Evolutionary conservation across 1,140 invertebrate genomes (phyloP).

Genomic region (Metopolophium dirhodum): DNA sequence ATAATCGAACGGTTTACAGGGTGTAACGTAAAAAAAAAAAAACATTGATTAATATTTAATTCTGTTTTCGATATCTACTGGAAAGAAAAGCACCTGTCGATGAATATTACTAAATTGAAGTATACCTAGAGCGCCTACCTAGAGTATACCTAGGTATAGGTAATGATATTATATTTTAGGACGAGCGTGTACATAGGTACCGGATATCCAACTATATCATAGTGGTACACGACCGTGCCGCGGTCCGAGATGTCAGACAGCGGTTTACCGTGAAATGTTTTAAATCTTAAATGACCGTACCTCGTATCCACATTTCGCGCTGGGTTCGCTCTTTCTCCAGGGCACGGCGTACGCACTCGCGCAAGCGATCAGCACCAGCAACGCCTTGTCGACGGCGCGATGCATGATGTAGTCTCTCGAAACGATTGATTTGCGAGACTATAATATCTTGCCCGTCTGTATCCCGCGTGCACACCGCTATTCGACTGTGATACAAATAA

Average conservation of each 20-base stretch:
- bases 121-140: not conserved
- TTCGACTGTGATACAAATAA: not conserved
- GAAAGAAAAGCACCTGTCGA: not conserved
- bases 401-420: not conserved
- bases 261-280: not conserved
- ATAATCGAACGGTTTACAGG: not conserved
- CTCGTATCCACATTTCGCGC: conserved; percentile 23
- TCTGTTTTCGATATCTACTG: not conserved
- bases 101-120: not conserved
- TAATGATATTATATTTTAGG: not conserved
- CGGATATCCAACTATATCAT: not conserved
- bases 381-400: not conserved
- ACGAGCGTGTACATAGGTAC: not conserved
- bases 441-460: too few relatives aligned
- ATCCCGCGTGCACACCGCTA: too few relatives aligned
- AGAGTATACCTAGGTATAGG: too few relatives aligned
- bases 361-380: not conserved
- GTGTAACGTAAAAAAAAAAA: not conserved
- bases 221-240: not conserved
- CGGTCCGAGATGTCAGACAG: not conserved
- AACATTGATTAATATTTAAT: not conserved
- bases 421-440: not conserved
- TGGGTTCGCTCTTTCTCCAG: not conserved
- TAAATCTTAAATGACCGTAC: not conserved
- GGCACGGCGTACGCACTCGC: not conserved